phyloP scores from a whole-genome alignment of 2,113 vertebrate genomes.

The Melanotaenia duboulayi region DNA sequence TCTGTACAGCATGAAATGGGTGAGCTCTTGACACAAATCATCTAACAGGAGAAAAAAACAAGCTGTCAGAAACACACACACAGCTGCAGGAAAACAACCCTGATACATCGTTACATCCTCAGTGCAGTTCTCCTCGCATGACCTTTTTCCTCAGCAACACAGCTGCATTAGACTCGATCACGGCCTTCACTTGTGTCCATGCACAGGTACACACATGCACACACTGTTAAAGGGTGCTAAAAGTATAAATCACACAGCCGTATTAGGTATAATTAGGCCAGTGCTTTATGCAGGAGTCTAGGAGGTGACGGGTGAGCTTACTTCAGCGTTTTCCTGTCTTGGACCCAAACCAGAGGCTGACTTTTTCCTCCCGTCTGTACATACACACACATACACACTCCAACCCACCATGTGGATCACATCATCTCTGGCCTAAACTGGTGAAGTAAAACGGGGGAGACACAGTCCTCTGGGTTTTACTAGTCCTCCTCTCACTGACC shows the following conservation, averaged over 20 bases:
- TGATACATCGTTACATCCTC: conserved; percentile 54
- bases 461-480: conserved; percentile 68
- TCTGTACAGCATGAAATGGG: conserved; percentile 61
- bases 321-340: conserved; percentile 65
- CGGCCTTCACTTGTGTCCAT: conserved; percentile 1
- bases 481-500: conserved; percentile 63
- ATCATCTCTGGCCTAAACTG: conserved; percentile 57
- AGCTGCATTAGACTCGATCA: conserved; percentile 7
- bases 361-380: conserved; percentile 51
- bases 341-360: conserved; percentile 49
- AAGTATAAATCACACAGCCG: conserved; percentile 53
- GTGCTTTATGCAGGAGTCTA: conserved; percentile 43
- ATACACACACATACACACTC: conserved; percentile 26
- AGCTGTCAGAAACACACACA: conserved; percentile 54
- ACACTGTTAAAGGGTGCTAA: conserved; percentile 43
- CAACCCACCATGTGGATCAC: conserved; percentile 57
- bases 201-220: conserved; percentile 1
- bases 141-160: conserved; percentile 52
- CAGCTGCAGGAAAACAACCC: conserved; percentile 54
- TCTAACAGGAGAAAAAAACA: conserved; percentile 38
- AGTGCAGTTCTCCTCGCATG: conserved; percentile 56
- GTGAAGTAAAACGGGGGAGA: conserved; percentile 54
- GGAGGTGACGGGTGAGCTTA: conserved; percentile 56
- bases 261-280: conserved; percentile 60
- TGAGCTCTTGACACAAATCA: conserved; percentile 65